phyloP scores from a whole-genome alignment of 2,888 invertebrate species.

The Dasysyrphus albostriatus region DNA sequence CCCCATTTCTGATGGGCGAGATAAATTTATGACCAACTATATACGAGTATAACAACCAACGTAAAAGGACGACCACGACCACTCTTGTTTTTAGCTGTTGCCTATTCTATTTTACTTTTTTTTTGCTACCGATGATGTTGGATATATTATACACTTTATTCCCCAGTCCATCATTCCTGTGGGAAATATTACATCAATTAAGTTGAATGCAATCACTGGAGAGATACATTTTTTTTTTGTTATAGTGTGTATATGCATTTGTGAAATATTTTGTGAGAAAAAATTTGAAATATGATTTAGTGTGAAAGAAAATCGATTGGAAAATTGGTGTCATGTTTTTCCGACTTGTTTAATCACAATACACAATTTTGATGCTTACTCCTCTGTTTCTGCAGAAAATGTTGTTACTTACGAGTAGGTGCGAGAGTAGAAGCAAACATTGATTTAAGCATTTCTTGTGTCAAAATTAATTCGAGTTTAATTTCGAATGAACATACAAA shows the following conservation, averaged over 20 bases:
- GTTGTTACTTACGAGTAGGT: neutral
- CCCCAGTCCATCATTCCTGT: constrained; percentile 50
- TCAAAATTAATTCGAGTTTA: constrained; percentile 45
- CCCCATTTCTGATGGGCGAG: constrained; percentile 62
- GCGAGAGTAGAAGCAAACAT: neutral
- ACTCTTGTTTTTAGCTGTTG: constrained; percentile 47
- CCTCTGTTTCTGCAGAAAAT: neutral
- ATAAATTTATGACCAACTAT: constrained; percentile 70
- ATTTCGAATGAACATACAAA: constrained; percentile 16
- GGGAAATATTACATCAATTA: constrained; percentile 73
- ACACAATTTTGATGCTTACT: constrained; percentile 11
- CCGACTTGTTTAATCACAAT: constrained; percentile 36
- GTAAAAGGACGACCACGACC: constrained; percentile 25
- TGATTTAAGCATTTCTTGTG: constrained; percentile 36
- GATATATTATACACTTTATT: constrained; percentile 39
- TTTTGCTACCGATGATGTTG: constrained; percentile 7
- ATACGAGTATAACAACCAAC: constrained; percentile 10
- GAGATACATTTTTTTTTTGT: constrained; percentile 24
- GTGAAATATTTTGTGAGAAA: too few relatives aligned
- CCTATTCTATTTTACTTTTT: constrained; percentile 15
- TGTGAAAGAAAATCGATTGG: constrained; percentile 44
- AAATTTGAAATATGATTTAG: constrained; percentile 35
- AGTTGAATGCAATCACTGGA: constrained; percentile 55
- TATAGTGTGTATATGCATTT: neutral
- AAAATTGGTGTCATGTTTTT: constrained; percentile 39